These are phyloP conservation scores for Gymnarchus niloticus DNA, from an alignment of 2,113 vertebrate species.

Conservation along the genomic window DNA sequence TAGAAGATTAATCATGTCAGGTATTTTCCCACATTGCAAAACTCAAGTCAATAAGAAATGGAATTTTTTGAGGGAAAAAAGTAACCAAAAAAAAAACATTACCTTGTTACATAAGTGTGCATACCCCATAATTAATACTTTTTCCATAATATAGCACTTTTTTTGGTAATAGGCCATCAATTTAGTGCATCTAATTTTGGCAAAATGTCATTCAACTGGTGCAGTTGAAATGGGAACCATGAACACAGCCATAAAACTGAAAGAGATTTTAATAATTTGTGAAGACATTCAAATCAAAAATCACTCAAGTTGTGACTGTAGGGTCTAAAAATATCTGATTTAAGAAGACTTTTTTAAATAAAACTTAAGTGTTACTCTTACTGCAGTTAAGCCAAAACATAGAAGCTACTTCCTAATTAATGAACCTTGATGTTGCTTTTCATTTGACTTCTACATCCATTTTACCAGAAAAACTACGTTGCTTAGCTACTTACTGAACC, in stretches of 20 bases:
- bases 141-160: too few species aligned
- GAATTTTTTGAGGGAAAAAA: too few species aligned
- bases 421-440: neutral
- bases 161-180: too few species aligned
- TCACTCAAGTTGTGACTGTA: neutral
- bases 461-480: neutral
- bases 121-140: too few species aligned
- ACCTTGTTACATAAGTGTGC: too few species aligned
- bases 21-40: too few species aligned
- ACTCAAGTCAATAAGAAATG: too few species aligned
- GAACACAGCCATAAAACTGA: neutral
- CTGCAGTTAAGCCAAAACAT: neutral
- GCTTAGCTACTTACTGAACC: neutral
- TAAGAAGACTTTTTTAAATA: neutral
- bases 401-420: neutral
- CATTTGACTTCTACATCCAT: neutral
- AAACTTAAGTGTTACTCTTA: neutral
- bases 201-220: neutral
- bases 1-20: too few species aligned
- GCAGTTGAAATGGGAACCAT: neutral
- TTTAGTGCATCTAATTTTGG: too few species aligned
- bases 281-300: neutral
- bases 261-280: neutral
- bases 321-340: neutral
- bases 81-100: too few species aligned